Evolutionary conservation across 2,797 vertebrate genomes (phyloP).

Genomic region (Eupleurogrammus muticus): DNA sequence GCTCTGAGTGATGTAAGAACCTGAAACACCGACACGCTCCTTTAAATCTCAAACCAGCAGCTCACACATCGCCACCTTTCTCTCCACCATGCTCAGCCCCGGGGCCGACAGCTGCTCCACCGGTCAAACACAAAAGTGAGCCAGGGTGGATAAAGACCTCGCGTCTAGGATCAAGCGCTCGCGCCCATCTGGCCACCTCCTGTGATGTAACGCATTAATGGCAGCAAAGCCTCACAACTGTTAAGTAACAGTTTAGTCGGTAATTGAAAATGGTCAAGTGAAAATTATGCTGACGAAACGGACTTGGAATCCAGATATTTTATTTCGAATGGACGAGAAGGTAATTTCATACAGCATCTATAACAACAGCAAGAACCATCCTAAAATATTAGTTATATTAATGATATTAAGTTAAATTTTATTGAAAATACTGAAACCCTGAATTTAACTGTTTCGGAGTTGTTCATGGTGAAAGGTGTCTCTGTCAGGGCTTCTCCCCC

Average conservation of each 20-base stretch:
- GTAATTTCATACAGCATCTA: too few relatives aligned
- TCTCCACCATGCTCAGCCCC: background rate
- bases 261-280: background rate
- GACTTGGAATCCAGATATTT: background rate
- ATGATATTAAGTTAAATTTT: too few relatives aligned
- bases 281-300: background rate
- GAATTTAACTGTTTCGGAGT: background rate
- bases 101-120: conserved; percentile 41
- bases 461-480: too few relatives aligned
- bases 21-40: conserved; percentile 33
- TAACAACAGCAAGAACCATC: too few relatives aligned
- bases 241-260: conserved; percentile 6
- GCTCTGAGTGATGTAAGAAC: conserved; percentile 39
- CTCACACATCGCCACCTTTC: conserved; percentile 17
- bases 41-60: conserved; percentile 17
- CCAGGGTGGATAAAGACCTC: conserved; percentile 54
- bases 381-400: too few relatives aligned
- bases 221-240: conserved; percentile 12
- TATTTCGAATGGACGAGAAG: too few relatives aligned
- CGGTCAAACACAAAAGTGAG: conserved; percentile 31
- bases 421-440: background rate
- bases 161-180: conserved; percentile 41
- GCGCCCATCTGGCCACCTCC: conserved; percentile 48
- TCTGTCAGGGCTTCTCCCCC: too few relatives aligned
- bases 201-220: conserved; percentile 48